Evolutionary conservation across 2,113 vertebrate genomes (phyloP).

Genomic region (Tenrec ecaudatus): DNA sequence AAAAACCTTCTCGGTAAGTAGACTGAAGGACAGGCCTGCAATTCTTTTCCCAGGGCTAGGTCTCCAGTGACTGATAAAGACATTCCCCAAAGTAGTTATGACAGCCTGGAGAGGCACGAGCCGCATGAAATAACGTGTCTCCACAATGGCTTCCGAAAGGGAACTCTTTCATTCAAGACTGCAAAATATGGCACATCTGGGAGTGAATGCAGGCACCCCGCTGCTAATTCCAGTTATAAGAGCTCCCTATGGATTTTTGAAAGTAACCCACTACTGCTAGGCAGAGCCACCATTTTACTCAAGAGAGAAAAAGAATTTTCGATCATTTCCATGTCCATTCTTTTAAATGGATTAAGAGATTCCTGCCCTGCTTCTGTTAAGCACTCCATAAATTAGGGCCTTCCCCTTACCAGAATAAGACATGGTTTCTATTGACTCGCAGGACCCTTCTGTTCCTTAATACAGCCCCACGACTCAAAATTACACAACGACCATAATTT

Average conservation of each 20-base stretch:
- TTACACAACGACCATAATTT: constrained; percentile 18
- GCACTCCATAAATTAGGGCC: not conserved
- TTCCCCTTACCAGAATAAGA: not conserved
- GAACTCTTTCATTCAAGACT: constrained; percentile 56
- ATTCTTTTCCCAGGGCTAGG: constrained; percentile 33
- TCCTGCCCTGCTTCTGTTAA: not conserved
- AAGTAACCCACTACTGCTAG: constrained; percentile 52
- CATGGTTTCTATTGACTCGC: constrained; percentile 32
- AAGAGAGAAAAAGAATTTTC: not conserved
- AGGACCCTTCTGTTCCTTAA: constrained; percentile 26
- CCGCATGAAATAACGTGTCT: not conserved
- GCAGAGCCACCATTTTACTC: not conserved
- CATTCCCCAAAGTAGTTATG: constrained; percentile 48
- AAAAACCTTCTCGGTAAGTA: not conserved
- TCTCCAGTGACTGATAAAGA: constrained; percentile 69
- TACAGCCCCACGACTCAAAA: not conserved
- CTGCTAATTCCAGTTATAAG: constrained; percentile 10
- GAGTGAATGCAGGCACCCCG: constrained; percentile 16
- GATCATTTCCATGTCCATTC: not conserved
- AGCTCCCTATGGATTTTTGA: constrained; percentile 57
- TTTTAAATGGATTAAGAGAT: not conserved
- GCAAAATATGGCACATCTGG: not conserved
- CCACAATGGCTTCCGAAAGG: constrained; percentile 53
- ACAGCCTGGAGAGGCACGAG: constrained; percentile 19
- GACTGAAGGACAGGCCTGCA: not conserved